Base-by-base conservation (phyloP, 2,797 vertebrate genomes). In the Kryptopterus vitreolus region DNA sequence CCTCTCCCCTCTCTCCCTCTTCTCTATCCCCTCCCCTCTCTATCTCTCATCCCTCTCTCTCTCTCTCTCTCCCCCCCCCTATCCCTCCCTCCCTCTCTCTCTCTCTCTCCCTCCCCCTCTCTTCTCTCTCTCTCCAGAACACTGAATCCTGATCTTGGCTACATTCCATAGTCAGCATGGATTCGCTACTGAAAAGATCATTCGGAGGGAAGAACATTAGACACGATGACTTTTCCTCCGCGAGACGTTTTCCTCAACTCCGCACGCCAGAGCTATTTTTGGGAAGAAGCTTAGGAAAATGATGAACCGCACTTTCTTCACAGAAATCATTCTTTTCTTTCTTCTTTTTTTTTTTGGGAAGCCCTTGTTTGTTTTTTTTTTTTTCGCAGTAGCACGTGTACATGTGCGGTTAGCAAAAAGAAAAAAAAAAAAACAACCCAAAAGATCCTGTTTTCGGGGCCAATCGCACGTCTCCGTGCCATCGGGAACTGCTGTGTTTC, bases 11-110 rank as follows among this genome's bases (percentile, higher is more conserved):
- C n/a, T n/a, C n/a, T n/a, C n/a, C n/a, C n/a, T n/a, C n/a, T n/a
- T n/a, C n/a, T n/a, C n/a, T n/a, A n/a, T n/a, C n/a, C n/a, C n/a
- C n/a, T n/a, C n/a, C n/a, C n/a, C n/a, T n/a, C n/a, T n/a, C n/a
- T n/a, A n/a, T n/a, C n/a, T n/a, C n/a, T n/a, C n/a, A n/a, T n/a
- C n/a, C n/a, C n/a, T n/a, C n/a, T n/a, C n/a, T n/a, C n/a, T n/a
- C n/a, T n/a, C n/a, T n/a, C n/a, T n/a, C n/a, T n/a, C n/a, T n/a
- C n/a, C n/a, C n/a, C 87, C 84, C 87, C 82, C 82, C 81, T 88
- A 86, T 69, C 88, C 85, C 85, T 88, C 89, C 83, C 85, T 80
- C 9, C n/a, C 48, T 31, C 26, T 53, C 46, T 50, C 26, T 33
- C 24, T 26, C 68, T 1, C 85, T 88, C 89, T 81, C 78, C 83